Conservation (phyloP, 1,140 invertebrate species). For the Zaprionus camerounensis region DNA sequence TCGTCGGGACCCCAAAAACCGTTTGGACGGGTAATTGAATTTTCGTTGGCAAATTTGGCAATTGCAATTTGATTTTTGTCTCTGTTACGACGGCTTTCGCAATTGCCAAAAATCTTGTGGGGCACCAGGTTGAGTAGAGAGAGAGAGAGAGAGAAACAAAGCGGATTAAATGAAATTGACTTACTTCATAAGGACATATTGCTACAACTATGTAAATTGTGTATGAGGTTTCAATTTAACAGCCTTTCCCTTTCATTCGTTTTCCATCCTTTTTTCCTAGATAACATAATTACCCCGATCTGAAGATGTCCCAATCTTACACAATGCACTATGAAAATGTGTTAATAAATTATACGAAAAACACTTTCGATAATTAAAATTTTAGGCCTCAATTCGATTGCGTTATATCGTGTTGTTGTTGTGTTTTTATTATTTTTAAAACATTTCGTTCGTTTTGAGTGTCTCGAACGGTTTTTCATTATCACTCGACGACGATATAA, state of each 20-base stretch:
- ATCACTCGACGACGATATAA: constrained; percentile 39
- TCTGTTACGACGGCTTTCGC: constrained; percentile 3
- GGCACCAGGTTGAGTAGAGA: not conserved
- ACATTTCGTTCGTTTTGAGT: not conserved
- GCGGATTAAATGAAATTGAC: not conserved
- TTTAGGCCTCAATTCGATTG: constrained; percentile 22
- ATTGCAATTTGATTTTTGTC: constrained; percentile 37
- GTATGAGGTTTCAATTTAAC: not conserved
- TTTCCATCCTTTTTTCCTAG: not conserved
- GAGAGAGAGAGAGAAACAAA: not conserved
- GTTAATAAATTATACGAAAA: constrained; percentile 16
- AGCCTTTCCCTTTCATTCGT: not conserved
- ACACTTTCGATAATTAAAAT: constrained; percentile 32
- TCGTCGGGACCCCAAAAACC: constrained; percentile 19
- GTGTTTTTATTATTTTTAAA: constrained; percentile 2
- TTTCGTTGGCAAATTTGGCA: constrained; percentile 27
- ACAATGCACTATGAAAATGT: constrained; percentile 9
- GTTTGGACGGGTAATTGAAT: constrained; percentile 29
- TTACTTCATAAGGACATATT: not conserved
- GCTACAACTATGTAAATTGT: not conserved
- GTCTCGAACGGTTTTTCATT: constrained; percentile 43
- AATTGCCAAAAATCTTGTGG: constrained; percentile 11
- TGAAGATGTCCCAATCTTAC: not conserved
- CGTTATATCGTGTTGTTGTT: constrained; percentile 4
- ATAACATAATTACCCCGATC: not conserved